Percentiles rank a stretch among this genome's conserved stretches.
Conservation (phyloP, 2,113 vertebrate species). For the Glaucidium brasilianum region DNA sequence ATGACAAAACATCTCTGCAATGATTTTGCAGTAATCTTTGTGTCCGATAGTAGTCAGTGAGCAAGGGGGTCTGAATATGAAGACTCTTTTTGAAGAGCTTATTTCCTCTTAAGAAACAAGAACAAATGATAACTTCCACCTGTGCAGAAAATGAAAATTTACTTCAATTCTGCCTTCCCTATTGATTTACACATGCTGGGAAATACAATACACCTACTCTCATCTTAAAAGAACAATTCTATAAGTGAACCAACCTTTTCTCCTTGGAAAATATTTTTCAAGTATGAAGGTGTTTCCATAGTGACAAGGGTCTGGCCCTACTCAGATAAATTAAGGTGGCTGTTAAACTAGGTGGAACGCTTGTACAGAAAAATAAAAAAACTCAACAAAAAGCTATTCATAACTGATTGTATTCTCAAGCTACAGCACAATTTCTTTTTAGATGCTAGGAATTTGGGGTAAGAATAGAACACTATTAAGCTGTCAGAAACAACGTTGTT, state of each 20-base stretch:
- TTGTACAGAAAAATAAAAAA: background rate
- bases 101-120: background rate
- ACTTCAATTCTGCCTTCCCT: background rate
- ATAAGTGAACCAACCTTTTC: background rate
- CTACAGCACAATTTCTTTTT: background rate
- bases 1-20: background rate
- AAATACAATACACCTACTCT: background rate
- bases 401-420: background rate
- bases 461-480: background rate
- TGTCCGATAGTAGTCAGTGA: background rate
- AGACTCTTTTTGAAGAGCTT: background rate
- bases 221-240: slow-evolving; percentile 1
- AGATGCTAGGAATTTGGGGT: background rate
- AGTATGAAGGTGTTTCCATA: slow-evolving; percentile 31
- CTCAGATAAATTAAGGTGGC: background rate
- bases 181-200: slow-evolving; percentile 23
- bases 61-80: background rate
- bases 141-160: slow-evolving; percentile 1
- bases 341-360: background rate
- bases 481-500: background rate
- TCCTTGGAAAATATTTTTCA: slow-evolving; percentile 12
- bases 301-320: slow-evolving; percentile 9
- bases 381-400: background rate
- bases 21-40: background rate
- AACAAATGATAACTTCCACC: background rate